Percentiles rank a stretch among this genome's conserved stretches.
These are phyloP conservation scores for Spodoptera frugiperda DNA, from an alignment of 1,140 invertebrate genomes.

Conservation along the genomic window DNA sequence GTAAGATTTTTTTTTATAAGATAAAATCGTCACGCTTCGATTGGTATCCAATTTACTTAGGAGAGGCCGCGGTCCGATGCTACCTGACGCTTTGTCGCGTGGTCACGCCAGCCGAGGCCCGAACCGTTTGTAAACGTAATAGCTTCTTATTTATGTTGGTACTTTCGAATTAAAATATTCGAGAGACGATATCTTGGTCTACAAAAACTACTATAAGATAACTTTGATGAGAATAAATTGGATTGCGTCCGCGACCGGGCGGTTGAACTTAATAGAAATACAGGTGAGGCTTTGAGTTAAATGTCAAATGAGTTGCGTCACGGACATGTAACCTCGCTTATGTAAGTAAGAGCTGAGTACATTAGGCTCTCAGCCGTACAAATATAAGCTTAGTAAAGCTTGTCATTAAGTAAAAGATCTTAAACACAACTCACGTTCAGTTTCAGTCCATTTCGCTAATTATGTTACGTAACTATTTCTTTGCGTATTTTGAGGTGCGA, in stretches of 20 bases:
- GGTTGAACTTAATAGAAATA: constrained; percentile 31
- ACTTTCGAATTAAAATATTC: constrained; percentile 82
- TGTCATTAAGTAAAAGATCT: constrained; percentile 13
- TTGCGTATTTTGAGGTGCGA: constrained; percentile 1
- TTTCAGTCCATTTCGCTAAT: constrained; percentile 30
- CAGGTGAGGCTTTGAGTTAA: constrained; percentile 21
- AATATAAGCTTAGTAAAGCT: constrained; percentile 17
- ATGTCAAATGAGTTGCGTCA: constrained; percentile 30
- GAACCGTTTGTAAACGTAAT: constrained; percentile 67
- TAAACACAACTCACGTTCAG: constrained; percentile 16
- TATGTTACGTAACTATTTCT: constrained; percentile 20
- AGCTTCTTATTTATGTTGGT: constrained; percentile 74
- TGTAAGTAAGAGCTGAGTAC: constrained; percentile 3
- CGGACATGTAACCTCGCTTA: constrained; percentile 18
- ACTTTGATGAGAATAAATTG: constrained; percentile 72
- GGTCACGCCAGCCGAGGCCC: constrained; percentile 68
- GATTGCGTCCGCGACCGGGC: constrained; percentile 58
- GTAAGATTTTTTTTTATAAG: constrained; percentile 77
- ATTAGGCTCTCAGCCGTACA: background rate
- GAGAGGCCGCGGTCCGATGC: constrained; percentile 61
- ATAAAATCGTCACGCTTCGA: constrained; percentile 79
- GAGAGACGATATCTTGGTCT: constrained; percentile 55
- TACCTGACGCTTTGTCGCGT: constrained; percentile 75
- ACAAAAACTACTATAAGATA: constrained; percentile 58
- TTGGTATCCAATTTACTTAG: constrained; percentile 81